phyloP scores from a whole-genome alignment of 2,797 vertebrate genomes.

The Chrosomus eos region DNA sequence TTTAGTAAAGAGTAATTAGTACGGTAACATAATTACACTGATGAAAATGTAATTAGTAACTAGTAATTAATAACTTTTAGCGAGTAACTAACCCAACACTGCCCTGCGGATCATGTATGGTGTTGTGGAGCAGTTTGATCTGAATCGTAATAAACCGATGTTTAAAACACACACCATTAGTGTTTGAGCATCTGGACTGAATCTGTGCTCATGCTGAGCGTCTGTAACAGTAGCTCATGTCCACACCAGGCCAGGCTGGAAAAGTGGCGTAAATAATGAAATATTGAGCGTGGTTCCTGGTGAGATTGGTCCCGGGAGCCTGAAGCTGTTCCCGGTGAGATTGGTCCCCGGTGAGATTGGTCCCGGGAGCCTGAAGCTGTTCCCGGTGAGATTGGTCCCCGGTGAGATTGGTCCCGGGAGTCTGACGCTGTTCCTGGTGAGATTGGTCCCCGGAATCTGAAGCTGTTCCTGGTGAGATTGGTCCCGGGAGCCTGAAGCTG shows the following conservation, averaged over 20 bases:
- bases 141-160: not conserved
- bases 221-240: slow-evolving; percentile 7
- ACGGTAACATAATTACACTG: too few species aligned
- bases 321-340: not conserved
- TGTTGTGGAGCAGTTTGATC: too few species aligned
- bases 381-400: too few species aligned
- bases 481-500: slow-evolving; percentile 7
- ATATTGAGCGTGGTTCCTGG: not conserved
- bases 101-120: too few species aligned
- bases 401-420: not conserved
- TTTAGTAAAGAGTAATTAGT: too few species aligned
- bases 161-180: not conserved
- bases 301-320: not conserved
- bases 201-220: too few species aligned
- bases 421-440: not conserved
- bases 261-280: slow-evolving; percentile 27
- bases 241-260: slow-evolving; percentile 1
- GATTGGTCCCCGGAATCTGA: slow-evolving; percentile 5
- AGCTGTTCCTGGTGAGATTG: not conserved
- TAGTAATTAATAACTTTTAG: too few species aligned
- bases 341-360: not conserved
- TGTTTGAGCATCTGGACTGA: too few species aligned
- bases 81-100: too few species aligned
- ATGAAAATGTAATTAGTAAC: too few species aligned
- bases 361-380: slow-evolving; percentile 17